Evolutionary conservation across 2,113 vertebrate genomes (phyloP), one percentile per base, ranked within the genome.

Genomic region (Mastomys natalensis): DNA sequence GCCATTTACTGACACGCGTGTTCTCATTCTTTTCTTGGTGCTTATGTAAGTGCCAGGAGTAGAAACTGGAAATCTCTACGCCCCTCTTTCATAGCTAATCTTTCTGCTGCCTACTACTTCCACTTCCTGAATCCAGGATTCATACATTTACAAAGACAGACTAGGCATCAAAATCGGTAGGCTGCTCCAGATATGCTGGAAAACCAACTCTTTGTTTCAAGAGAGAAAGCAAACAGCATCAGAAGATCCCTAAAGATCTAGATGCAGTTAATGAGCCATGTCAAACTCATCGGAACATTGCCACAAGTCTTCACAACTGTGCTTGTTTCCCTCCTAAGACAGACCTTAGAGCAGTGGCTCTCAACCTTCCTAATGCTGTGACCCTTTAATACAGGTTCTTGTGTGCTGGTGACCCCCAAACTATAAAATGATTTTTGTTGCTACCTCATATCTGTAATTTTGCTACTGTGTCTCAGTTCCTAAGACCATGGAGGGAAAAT

Each of bases 161-260:
- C 24, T 45, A 76, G 74, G 31, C 34, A 81, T 37, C 37, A 19
- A 26, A 95, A 96, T 68, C 64, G 64, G 16, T 55, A 62, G 68
- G 48, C 45, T 88, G 24, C 58, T 95, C 51, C 6, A 77, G 55
- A 40, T 24, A 81, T 45, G 74, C 74, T 45, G 89, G 78, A 94
- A 95, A 93, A 87, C 21, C 21, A 68, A 90, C 26, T 72, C 78
- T 87, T 94, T 60, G 80, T 2, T 26, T 60, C n/a, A 85, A 74
- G 9, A 53, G 91, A 58, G 48, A 19, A 90, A 76, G 84, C 11
- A 70, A 85, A 74, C 5, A 70, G 45, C 43, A n/a, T 84, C 60
- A 31, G 3, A 72, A 34, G 24, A 45, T 11, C 3, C 62, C 62
- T 34, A 4, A 78, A 58, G 73, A 45, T 53, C 64, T 21, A 84